Evolutionary conservation across 1,140 invertebrate genomes (phyloP).

Genomic region (Hetaerina americana): DNA sequence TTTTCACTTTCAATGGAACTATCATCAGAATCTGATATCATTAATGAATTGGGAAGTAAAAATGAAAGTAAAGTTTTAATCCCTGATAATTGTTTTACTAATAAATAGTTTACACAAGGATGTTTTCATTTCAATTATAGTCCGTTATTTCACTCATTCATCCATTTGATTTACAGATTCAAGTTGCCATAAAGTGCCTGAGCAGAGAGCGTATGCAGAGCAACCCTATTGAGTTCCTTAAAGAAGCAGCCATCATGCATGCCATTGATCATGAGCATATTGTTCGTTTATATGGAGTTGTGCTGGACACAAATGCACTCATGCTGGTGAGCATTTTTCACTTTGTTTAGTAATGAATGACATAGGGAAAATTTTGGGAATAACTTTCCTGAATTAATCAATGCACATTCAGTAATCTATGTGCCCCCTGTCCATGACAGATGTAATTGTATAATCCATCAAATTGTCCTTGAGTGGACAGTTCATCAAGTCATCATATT

Average conservation of each 20-base stretch:
- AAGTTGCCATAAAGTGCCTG: conserved; percentile 95
- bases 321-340: conserved; percentile 72
- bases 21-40: too few relatives aligned
- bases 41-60: too few relatives aligned
- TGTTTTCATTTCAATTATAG: too few relatives aligned
- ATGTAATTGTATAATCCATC: neutral
- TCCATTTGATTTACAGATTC: conserved; percentile 43
- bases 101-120: too few relatives aligned
- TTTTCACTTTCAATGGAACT: too few relatives aligned
- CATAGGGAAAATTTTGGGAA: too few relatives aligned
- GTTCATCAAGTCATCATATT: too few relatives aligned
- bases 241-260: conserved; percentile 97
- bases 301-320: conserved; percentile 82
- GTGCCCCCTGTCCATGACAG: neutral
- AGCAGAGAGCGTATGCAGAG: conserved; percentile 87
- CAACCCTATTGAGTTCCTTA: conserved; percentile 91
- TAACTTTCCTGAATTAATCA: neutral
- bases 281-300: conserved; percentile 92
- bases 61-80: too few relatives aligned
- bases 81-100: too few relatives aligned
- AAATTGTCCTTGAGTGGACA: too few relatives aligned
- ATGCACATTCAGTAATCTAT: neutral
- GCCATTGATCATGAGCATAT: conserved; percentile 94
- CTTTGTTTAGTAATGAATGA: too few relatives aligned
- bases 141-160: neutral